These are phyloP conservation scores for Grammomys dolichurus DNA, from an alignment of 2,113 vertebrate species.

Conservation along the genomic window DNA sequence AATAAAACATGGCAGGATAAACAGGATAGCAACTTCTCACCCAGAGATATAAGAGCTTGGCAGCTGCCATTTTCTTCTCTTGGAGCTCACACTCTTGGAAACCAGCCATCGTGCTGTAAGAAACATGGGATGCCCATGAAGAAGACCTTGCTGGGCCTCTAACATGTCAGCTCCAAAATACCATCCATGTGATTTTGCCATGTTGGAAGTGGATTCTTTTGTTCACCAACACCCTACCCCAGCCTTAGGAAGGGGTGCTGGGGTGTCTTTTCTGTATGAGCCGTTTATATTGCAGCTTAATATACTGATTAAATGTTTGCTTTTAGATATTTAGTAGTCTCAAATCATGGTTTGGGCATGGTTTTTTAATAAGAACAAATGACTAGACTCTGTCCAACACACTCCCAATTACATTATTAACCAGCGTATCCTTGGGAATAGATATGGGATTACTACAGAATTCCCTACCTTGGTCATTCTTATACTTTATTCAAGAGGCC, in stretches of 20 bases:
- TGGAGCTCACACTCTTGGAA: not conserved
- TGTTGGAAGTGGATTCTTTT: not conserved
- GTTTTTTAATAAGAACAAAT: not conserved
- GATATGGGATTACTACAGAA: not conserved
- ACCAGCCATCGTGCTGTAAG: not conserved
- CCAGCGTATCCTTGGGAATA: not conserved
- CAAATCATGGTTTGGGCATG: not conserved
- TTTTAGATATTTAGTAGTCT: conserved; percentile 20
- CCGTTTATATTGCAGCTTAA: not conserved
- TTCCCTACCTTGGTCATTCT: not conserved
- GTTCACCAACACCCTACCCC: not conserved
- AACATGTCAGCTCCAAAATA: not conserved
- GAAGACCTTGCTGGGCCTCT: not conserved
- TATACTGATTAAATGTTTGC: not conserved
- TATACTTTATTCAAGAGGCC: not conserved
- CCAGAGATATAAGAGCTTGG: not conserved
- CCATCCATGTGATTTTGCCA: not conserved
- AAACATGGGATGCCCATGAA: not conserved
- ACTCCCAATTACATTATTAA: not conserved
- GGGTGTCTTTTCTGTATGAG: not conserved
- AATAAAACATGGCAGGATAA: not conserved
- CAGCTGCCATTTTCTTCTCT: not conserved
- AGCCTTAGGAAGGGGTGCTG: not conserved
- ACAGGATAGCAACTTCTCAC: not conserved
- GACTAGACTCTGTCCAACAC: not conserved